These are phyloP conservation scores for Trichogramma pretiosum DNA, from an alignment of 1,140 invertebrate genomes.

Conservation along the genomic window DNA sequence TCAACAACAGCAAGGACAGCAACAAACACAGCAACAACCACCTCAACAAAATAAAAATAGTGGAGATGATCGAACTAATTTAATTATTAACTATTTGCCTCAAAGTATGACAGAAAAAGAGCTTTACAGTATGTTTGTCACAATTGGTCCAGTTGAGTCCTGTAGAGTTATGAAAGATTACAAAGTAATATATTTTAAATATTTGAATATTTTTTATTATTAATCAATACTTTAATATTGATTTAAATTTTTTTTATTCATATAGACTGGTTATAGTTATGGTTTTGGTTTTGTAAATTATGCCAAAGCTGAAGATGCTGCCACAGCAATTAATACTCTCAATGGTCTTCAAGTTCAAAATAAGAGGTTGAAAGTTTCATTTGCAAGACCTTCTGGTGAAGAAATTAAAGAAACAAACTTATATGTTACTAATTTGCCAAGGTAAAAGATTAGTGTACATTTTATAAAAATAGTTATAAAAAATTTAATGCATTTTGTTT, in stretches of 20 bases:
- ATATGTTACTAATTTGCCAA: slow-evolving; percentile 86
- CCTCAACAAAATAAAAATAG: slow-evolving; percentile 25
- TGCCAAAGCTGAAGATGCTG: slow-evolving; percentile 72
- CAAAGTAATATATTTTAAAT: slow-evolving; percentile 51
- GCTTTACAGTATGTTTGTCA: slow-evolving; percentile 77
- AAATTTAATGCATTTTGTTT: neutral
- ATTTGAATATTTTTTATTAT: neutral
- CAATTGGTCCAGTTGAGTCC: slow-evolving; percentile 77
- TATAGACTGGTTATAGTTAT: slow-evolving; percentile 86
- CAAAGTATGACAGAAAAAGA: slow-evolving; percentile 88
- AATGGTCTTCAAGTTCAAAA: slow-evolving; percentile 84
- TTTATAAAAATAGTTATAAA: neutral
- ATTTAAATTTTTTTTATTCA: slow-evolving; percentile 24
- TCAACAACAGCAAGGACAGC: slow-evolving; percentile 16
- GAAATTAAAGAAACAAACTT: slow-evolving; percentile 92
- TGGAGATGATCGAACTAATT: slow-evolving; percentile 58
- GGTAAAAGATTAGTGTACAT: slow-evolving; percentile 36
- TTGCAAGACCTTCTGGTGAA: slow-evolving; percentile 81
- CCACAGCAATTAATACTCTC: slow-evolving; percentile 73
- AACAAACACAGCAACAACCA: slow-evolving; percentile 13
- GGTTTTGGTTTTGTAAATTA: slow-evolving; percentile 96
- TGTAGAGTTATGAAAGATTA: slow-evolving; percentile 88
- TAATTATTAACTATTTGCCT: slow-evolving; percentile 93
- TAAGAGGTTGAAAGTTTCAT: slow-evolving; percentile 69
- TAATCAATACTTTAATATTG: neutral